phyloP scores from a whole-genome alignment of 2,113 vertebrate genomes.

The Apistogramma diplotaenia region DNA sequence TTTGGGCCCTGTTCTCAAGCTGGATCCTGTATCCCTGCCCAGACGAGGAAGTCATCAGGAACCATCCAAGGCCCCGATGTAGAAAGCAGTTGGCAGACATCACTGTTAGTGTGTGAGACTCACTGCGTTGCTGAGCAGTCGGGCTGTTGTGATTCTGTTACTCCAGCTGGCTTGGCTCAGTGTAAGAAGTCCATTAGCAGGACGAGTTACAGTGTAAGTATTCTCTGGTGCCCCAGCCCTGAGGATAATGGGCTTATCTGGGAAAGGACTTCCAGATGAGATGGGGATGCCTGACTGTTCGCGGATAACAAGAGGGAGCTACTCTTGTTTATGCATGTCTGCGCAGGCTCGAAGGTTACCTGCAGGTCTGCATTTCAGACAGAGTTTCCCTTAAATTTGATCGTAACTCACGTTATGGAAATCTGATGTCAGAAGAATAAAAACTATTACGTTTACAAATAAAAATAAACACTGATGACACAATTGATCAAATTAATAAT shows the following conservation, averaged over 20 bases:
- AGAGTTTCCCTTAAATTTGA: not conserved
- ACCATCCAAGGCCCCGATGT: not conserved
- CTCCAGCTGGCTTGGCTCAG: constrained; percentile 50
- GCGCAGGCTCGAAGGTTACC: not conserved
- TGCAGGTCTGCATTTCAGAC: not conserved
- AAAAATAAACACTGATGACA: too few species aligned
- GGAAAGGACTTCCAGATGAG: constrained; percentile 13
- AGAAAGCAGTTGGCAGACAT: constrained; percentile 26
- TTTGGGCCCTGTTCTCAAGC: constrained; percentile 2
- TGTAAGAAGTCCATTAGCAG: constrained; percentile 35
- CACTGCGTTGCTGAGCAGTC: constrained; percentile 45
- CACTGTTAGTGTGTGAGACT: constrained; percentile 6
- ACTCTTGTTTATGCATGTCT: not conserved
- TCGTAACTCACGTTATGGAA: not conserved
- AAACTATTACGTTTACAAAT: too few species aligned
- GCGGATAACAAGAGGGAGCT: not conserved
- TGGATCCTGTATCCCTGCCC: constrained; percentile 14
- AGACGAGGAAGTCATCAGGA: constrained; percentile 8
- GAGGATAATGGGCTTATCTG: constrained; percentile 11
- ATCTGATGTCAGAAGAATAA: not conserved
- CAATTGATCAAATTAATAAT: too few species aligned
- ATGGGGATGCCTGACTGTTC: not conserved
- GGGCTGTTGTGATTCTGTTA: constrained; percentile 42
- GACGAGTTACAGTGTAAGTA: constrained; percentile 14
- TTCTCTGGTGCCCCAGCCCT: not conserved